Base-by-base conservation (phyloP, 1,140 invertebrate genomes). In the Bicyclus anynana region DNA sequence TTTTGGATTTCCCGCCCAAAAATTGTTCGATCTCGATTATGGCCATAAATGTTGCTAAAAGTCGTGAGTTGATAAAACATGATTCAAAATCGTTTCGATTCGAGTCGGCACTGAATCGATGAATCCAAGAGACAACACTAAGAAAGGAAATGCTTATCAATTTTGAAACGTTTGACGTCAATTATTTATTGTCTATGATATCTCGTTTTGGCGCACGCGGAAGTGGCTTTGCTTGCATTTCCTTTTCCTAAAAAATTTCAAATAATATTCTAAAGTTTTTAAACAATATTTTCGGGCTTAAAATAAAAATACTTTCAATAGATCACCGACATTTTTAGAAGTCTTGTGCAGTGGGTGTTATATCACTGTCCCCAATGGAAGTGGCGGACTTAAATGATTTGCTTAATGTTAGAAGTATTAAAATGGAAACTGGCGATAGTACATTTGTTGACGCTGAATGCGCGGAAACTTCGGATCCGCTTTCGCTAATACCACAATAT, bases 191-290 rank as follows among this genome's bases (percentile, higher is more conserved):
- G 50, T 59, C 57, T 59, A 59, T 59, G 57, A 40, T 14, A 48
- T 16, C 33, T 27, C 17, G 46, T 59, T 74, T 75, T 74, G 69
- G 70, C 77, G 82, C 82, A 83, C 82, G 82, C 82, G 82, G 82
- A 80, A 78, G 78, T 82, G 71, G 72, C 66, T 70, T 33, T 33
- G 26, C 26, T 59, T 51, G 79, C 69, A 74, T 84, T 84, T 84
- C 80, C 80, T 84, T 84, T 84, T 84, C 80, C 80, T 84, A 66
- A 67, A 70, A 72, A 72, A 75, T 80, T 83, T 77, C 75, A 80
- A 80, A 77, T 72, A 53, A 62, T 59, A 64, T 61, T 67, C 47
- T n/a, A 61, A 59, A 56, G 40, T 63, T 64, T 55, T 33, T 37
- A 46, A 58, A 60, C 50, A 46, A 61, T 49, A 63, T 62, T 67